Percentiles rank a stretch among this genome's conserved stretches.
Conservation (phyloP, 2,113 vertebrate species). For the Rhinopomastus cyanomelas region DNA sequence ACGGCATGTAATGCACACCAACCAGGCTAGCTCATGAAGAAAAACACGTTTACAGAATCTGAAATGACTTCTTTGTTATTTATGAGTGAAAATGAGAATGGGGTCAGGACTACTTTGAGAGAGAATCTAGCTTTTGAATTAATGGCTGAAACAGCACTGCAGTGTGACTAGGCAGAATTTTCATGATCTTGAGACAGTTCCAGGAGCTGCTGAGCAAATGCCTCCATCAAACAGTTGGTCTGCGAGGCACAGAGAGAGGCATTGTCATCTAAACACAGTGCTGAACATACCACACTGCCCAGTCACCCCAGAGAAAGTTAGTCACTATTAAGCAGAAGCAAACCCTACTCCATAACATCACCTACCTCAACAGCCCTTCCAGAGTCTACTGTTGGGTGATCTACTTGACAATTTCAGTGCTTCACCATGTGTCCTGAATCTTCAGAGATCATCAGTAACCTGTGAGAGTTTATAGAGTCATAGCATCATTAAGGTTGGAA, state of each 20-base stretch:
- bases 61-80: constrained; percentile 60
- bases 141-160: background rate
- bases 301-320: background rate
- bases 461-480: background rate
- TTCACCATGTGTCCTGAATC: background rate
- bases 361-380: background rate
- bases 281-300: background rate
- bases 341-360: background rate
- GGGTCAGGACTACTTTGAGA: constrained; percentile 17
- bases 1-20: constrained; percentile 52
- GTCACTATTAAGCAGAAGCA: background rate
- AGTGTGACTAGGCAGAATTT: background rate
- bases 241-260: background rate
- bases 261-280: background rate
- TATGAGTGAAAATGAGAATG: constrained; percentile 38
- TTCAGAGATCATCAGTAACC: background rate
- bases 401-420: background rate
- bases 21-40: constrained; percentile 47
- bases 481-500: too few species aligned
- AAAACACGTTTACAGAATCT: constrained; percentile 70
- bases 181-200: background rate
- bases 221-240: background rate
- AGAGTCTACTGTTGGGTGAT: background rate
- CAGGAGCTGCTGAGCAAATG: constrained; percentile 1
- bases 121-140: constrained; percentile 22